Conservation (phyloP, 2,888 invertebrate genomes). For the Diaphora mendica region DNA sequence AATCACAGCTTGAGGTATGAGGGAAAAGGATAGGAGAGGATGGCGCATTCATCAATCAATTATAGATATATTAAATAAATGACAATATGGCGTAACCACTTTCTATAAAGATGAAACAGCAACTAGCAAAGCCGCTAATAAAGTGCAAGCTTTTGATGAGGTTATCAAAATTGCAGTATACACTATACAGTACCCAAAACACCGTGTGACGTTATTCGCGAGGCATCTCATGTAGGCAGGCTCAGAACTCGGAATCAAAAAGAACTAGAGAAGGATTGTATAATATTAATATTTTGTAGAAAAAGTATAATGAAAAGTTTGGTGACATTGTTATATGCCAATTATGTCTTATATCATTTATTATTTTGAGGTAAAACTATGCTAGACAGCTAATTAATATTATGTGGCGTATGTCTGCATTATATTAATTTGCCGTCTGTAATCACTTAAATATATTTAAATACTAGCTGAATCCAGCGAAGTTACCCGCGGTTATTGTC, state of each 20-base stretch:
- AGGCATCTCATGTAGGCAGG: slow-evolving; percentile 46
- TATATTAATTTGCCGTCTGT: background rate
- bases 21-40: too few relatives aligned
- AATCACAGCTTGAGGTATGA: too few relatives aligned
- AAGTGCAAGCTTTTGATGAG: slow-evolving; percentile 63
- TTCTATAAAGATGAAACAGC: slow-evolving; percentile 32
- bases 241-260: slow-evolving; percentile 33
- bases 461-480: too few relatives aligned
- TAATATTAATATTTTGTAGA: background rate
- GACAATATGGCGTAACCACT: too few relatives aligned
- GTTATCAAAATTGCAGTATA: slow-evolving; percentile 78
- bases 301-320: background rate
- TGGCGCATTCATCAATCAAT: too few relatives aligned
- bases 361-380: background rate
- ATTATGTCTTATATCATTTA: background rate
- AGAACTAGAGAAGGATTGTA: slow-evolving; percentile 42
- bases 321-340: background rate
- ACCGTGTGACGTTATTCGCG: slow-evolving; percentile 66
- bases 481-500: too few relatives aligned
- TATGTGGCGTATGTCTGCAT: background rate
- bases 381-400: too few relatives aligned
- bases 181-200: slow-evolving; percentile 69
- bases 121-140: slow-evolving; percentile 53
- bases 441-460: too few relatives aligned
- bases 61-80: too few relatives aligned